Conservation (phyloP, 2,113 vertebrate species). For the Gymnocephalus cernua region DNA sequence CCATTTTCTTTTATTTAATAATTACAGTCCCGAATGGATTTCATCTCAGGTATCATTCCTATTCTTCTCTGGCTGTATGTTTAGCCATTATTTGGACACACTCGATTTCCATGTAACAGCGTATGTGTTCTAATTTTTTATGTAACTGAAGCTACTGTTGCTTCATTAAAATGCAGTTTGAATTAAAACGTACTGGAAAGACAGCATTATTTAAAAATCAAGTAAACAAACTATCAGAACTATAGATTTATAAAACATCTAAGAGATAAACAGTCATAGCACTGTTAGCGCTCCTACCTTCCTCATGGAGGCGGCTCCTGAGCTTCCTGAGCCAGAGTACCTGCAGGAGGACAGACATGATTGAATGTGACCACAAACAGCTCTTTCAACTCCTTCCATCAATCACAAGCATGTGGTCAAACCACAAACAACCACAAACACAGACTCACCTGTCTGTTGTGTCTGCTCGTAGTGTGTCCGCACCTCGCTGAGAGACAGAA, state of each 20-base stretch:
- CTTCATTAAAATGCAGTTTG: slow-evolving; percentile 35
- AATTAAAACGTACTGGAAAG: slow-evolving; percentile 5
- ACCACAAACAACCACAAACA: slow-evolving; percentile 24
- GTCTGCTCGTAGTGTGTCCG: slow-evolving; percentile 78
- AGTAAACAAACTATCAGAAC: not conserved
- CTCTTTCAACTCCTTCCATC: slow-evolving; percentile 4
- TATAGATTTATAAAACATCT: not conserved
- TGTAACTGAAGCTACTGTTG: slow-evolving; percentile 8
- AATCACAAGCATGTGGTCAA: slow-evolving; percentile 10
- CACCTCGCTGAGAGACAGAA: slow-evolving; percentile 67
- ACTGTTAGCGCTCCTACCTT: slow-evolving; percentile 81
- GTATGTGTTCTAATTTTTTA: slow-evolving; percentile 4
- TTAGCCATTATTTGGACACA: slow-evolving; percentile 34
- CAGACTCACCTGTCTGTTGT: slow-evolving; percentile 77
- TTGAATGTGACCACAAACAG: slow-evolving; percentile 18
- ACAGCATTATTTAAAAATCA: slow-evolving; percentile 4
- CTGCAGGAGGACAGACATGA: slow-evolving; percentile 68
- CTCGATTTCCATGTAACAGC: slow-evolving; percentile 4
- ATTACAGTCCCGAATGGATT: slow-evolving; percentile 38
- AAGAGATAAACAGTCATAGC: not conserved
- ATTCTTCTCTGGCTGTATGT: slow-evolving; percentile 15
- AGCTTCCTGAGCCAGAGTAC: slow-evolving; percentile 87
- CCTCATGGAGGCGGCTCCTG: slow-evolving; percentile 90
- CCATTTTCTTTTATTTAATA: slow-evolving; percentile 55
- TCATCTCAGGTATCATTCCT: slow-evolving; percentile 41